Conservation (phyloP, 2,888 invertebrate species). For the Xanthia togata region DNA sequence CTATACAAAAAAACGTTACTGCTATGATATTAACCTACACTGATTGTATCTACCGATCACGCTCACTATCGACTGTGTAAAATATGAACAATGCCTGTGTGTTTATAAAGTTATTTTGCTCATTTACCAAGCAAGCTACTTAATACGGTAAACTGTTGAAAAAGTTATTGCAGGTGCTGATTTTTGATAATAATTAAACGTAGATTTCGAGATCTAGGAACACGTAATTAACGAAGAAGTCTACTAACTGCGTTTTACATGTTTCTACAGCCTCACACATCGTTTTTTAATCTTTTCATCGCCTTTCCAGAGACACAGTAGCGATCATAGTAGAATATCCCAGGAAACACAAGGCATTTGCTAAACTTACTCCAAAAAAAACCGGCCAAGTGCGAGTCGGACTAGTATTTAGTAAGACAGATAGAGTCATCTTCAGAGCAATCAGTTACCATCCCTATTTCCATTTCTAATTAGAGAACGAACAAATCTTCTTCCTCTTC, state of each 20-base stretch:
- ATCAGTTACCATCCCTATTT: slow-evolving; percentile 48
- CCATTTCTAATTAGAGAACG: slow-evolving; percentile 46
- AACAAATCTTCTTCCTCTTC: slow-evolving; percentile 43
- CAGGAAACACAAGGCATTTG: not conserved
- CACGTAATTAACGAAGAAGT: not conserved
- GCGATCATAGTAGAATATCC: not conserved
- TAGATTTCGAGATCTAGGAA: slow-evolving; percentile 10
- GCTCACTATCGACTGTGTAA: slow-evolving; percentile 59
- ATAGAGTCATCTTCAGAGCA: slow-evolving; percentile 17
- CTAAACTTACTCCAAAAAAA: not conserved
- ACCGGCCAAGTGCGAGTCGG: too few relatives aligned
- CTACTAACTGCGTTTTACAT: too few relatives aligned
- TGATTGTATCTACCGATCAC: slow-evolving; percentile 52
- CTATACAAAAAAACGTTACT: slow-evolving; percentile 42
- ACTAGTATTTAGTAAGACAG: not conserved
- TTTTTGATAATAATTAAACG: slow-evolving; percentile 29
- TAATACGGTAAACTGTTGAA: slow-evolving; percentile 51
- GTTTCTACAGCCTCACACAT: not conserved
- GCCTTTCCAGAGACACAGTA: too few relatives aligned
- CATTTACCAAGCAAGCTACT: slow-evolving; percentile 41
- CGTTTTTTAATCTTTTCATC: not conserved
- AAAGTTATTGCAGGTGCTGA: slow-evolving; percentile 59
- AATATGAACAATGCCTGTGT: slow-evolving; percentile 59
- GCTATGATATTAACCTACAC: slow-evolving; percentile 62
- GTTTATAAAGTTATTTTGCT: slow-evolving; percentile 56